Conservation (phyloP, 2,797 vertebrate genomes). For the Chelon labrosus region DNA sequence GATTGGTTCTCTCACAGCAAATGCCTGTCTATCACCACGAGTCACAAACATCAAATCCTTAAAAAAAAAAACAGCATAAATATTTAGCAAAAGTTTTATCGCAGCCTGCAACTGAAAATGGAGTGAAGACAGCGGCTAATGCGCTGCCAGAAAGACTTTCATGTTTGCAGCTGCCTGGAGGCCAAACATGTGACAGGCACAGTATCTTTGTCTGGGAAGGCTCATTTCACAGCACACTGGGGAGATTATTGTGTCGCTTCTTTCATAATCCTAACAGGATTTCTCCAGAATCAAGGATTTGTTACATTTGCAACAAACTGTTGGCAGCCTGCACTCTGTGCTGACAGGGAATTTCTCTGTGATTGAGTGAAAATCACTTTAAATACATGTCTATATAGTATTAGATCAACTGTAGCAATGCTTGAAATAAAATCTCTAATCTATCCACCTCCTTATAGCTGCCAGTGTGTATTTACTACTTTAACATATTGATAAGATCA, state of each 20-base stretch:
- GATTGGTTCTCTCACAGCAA: slow-evolving; percentile 56
- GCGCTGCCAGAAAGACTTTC: slow-evolving; percentile 27
- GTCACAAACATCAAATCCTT: slow-evolving; percentile 44
- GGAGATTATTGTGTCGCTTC: slow-evolving; percentile 69
- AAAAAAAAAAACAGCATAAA: slow-evolving; percentile 15
- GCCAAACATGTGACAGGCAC: slow-evolving; percentile 56
- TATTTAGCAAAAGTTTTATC: slow-evolving; percentile 50
- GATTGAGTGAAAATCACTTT: slow-evolving; percentile 33
- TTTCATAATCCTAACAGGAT: slow-evolving; percentile 75
- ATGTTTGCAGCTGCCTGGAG: slow-evolving; percentile 43
- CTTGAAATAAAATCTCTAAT: slow-evolving; percentile 13
- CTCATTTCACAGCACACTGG: slow-evolving; percentile 63
- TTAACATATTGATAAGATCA: not conserved
- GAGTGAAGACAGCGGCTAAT: slow-evolving; percentile 33
- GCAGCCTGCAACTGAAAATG: slow-evolving; percentile 40
- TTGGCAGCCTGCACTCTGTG: slow-evolving; percentile 42
- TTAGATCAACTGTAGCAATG: slow-evolving; percentile 9
- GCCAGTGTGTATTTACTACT: too few relatives aligned
- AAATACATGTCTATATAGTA: slow-evolving; percentile 25
- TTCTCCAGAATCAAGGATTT: slow-evolving; percentile 75
- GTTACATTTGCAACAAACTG: slow-evolving; percentile 63
- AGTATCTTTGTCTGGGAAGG: slow-evolving; percentile 58
- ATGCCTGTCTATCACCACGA: slow-evolving; percentile 38
- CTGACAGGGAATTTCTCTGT: slow-evolving; percentile 38
- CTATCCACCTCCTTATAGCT: not conserved